Evolutionary conservation across 2,113 vertebrate species (phyloP).

Genomic region (Pavo muticus): DNA sequence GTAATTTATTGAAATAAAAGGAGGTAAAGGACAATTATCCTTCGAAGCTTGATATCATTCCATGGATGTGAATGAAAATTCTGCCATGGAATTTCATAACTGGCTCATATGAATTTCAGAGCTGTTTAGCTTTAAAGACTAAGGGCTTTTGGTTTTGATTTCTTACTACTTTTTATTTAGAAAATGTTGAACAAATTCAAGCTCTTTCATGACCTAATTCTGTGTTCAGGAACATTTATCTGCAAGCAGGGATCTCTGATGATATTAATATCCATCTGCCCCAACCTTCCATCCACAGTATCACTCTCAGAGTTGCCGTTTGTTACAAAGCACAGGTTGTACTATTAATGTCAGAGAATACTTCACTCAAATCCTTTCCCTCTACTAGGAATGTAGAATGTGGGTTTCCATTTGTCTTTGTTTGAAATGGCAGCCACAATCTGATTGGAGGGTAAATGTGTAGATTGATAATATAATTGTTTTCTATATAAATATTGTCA

Average conservation of each 20-base stretch:
- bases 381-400: conserved; percentile 8
- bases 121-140: background rate
- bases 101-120: background rate
- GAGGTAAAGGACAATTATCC: background rate
- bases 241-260: background rate
- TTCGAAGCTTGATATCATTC: background rate
- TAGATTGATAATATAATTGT: conserved; percentile 27
- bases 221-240: background rate
- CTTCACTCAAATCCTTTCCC: conserved; percentile 52
- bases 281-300: background rate
- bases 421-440: conserved; percentile 9
- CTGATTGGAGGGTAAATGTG: conserved; percentile 34
- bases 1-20: background rate
- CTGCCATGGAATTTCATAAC: background rate
- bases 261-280: background rate
- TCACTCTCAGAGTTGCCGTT: background rate
- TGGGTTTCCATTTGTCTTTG: conserved; percentile 47
- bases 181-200: background rate
- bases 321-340: background rate
- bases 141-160: background rate
- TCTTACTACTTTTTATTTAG: background rate
- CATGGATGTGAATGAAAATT: background rate
- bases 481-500: conserved; percentile 41
- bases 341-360: conserved; percentile 67
- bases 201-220: background rate